Evolutionary conservation across 2,797 vertebrate genomes (phyloP).

Genomic region (Tragopan temminckii): DNA sequence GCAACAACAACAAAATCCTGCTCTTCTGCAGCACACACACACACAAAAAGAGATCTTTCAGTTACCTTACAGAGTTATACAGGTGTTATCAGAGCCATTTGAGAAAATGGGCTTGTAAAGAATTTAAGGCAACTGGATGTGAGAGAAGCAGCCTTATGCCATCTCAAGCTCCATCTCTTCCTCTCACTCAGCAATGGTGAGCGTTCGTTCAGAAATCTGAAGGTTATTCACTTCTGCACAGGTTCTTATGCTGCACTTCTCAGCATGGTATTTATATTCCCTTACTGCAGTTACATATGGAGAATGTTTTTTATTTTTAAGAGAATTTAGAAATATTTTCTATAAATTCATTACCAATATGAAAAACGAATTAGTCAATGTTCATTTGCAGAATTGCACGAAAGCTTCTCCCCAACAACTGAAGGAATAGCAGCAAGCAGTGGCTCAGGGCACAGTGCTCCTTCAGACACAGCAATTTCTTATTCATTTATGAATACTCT

Average conservation of each 20-base stretch:
- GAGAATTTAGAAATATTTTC: neutral
- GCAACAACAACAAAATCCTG: neutral
- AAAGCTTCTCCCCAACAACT: neutral
- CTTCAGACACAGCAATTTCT: neutral
- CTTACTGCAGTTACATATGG: neutral
- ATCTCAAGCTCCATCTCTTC: neutral
- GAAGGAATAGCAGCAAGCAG: neutral
- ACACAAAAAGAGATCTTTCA: neutral
- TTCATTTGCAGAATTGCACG: neutral
- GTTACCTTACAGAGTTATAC: neutral
- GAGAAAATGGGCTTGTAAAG: neutral
- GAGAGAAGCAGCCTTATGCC: neutral
- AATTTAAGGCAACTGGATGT: neutral
- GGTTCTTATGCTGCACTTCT: neutral
- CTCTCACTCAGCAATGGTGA: fast-evolving
- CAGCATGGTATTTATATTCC: neutral
- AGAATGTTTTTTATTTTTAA: neutral
- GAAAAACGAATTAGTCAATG: neutral
- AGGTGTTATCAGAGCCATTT: neutral
- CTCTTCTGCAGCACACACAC: neutral
- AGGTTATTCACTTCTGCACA: neutral
- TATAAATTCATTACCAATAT: neutral
- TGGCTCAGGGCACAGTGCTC: neutral
- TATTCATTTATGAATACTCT: neutral
- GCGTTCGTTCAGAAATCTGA: neutral